Percentiles rank a stretch among this genome's conserved stretches.
Conservation (phyloP, 23 tunicate species). For the Styela plicata region DNA sequence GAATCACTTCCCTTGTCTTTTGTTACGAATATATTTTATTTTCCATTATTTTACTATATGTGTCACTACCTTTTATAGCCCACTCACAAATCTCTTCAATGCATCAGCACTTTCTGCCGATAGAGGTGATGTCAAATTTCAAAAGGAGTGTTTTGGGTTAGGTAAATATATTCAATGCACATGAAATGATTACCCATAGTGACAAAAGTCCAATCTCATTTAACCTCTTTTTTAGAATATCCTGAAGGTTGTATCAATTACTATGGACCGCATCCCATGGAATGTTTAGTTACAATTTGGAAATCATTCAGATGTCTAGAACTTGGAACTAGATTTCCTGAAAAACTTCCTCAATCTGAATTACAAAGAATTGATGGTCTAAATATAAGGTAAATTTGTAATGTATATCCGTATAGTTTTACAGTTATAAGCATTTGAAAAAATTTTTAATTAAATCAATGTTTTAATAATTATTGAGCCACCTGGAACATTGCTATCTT, state of each 20-base stretch:
- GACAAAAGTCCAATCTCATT: neutral
- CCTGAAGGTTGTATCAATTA: conserved; percentile 19
- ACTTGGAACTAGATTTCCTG: conserved; percentile 6
- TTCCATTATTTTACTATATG: no score
- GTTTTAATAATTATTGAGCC: no score
- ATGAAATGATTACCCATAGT: no score
- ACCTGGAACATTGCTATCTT: no score
- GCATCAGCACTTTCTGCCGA: conserved; percentile 6
- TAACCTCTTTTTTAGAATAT: conserved; percentile 4
- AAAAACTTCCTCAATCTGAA: neutral
- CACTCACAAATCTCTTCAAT: neutral
- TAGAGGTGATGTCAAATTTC: conserved; percentile 2
- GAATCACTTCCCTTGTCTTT: no score
- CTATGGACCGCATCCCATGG: conserved; percentile 36
- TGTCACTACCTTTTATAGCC: neutral
- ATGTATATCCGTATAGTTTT: no score
- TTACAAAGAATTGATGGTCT: neutral
- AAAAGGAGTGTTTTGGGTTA: conserved; percentile 35
- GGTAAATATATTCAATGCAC: neutral
- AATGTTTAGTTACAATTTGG: conserved; percentile 34
- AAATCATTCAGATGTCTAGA: neutral
- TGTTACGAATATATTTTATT: no score
- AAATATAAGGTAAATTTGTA: conserved; percentile 20
- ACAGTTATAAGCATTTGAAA: no score
- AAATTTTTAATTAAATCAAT: no score